Base-by-base conservation (phyloP, 37 sponge, comb jelly and placozoan genomes). In the Chondrosia reniformis region DNA sequence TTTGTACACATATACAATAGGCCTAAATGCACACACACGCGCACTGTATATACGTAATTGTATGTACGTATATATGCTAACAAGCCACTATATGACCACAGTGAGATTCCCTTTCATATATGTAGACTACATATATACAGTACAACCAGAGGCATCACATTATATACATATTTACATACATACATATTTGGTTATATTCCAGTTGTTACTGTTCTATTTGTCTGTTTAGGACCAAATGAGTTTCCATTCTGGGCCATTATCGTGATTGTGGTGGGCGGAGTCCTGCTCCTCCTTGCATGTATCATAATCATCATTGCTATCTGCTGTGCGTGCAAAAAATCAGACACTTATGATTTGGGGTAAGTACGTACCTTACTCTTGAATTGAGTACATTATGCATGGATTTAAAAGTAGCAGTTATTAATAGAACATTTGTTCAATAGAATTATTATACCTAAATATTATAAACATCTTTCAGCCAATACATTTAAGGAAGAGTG, bases 301-400 rank as follows among this genome's bases (percentile, higher is more conserved):
- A 36, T 87, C 15, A 30, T 84, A 45, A 17, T 87, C n/a, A 19
- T 39, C 54, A 43, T 74, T 21, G 82, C 59, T 21, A 74, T 33
- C 73, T 54, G 33, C 46, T 76, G 76, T 54, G 49, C 58, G 25
- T 22, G 57, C 19, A 61, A 38, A 24, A n/a, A 57, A 40, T 69
- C 72, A 2, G 72, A 44, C 15, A 69, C 72, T 10, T 69, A 69
- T 34, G 72, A 69, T 13, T 17, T 69, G 13, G 72, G 72, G 72
- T 69, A 38, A 21, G 72, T 69, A 21, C 28, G 15, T 15, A 49
- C 52, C 15, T 10, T 15, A n/a, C n/a, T n/a, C n/a, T n/a, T n/a
- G n/a, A n/a, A n/a, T n/a, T n/a, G 66, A 33, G 66, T 64, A 2
- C 19, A 2, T 4, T 27, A 6, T 64, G 7, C 3, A 64, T 64